These are phyloP conservation scores for Rhyacichthys aspro DNA, from an alignment of 2,797 vertebrate species.

Conservation along the genomic window DNA sequence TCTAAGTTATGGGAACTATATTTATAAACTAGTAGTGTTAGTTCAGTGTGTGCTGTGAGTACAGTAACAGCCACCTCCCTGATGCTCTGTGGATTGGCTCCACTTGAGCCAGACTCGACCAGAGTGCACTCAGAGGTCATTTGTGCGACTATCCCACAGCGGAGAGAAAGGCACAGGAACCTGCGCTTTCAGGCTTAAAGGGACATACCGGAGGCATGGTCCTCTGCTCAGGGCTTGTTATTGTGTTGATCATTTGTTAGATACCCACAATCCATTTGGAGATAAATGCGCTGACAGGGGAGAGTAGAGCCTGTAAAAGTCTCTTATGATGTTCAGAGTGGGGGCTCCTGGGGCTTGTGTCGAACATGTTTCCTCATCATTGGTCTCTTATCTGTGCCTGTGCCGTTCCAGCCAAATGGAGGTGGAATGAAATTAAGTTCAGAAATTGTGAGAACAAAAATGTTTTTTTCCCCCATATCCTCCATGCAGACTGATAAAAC, in stretches of 20 bases:
- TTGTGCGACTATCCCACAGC: constrained; percentile 51
- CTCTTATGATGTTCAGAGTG: constrained; percentile 81
- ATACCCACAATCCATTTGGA: constrained; percentile 86
- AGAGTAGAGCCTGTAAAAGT: constrained; percentile 82
- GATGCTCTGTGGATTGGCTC: constrained; percentile 28
- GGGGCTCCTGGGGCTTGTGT: constrained; percentile 79
- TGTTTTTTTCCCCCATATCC: constrained; percentile 46
- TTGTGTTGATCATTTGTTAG: constrained; percentile 84
- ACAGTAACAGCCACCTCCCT: constrained; percentile 38
- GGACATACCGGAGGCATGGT: constrained; percentile 73
- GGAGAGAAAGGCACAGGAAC: constrained; percentile 49
- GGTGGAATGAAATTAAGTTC: constrained; percentile 85
- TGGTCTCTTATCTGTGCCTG: constrained; percentile 82
- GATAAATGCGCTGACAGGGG: constrained; percentile 85
- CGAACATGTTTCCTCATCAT: constrained; percentile 84
- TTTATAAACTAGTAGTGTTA: background rate
- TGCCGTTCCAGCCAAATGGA: constrained; percentile 84
- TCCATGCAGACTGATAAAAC: constrained; percentile 77
- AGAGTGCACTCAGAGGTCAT: constrained; percentile 69
- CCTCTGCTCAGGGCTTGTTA: constrained; percentile 77
- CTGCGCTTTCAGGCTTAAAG: constrained; percentile 71
- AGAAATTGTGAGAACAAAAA: constrained; percentile 84
- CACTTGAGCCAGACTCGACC: constrained; percentile 23
- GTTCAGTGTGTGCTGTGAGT: constrained; percentile 3
- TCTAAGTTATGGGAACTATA: background rate